Evolutionary conservation across 2,888 invertebrate species (phyloP).

Genomic region (Platycheirus albimanus): DNA sequence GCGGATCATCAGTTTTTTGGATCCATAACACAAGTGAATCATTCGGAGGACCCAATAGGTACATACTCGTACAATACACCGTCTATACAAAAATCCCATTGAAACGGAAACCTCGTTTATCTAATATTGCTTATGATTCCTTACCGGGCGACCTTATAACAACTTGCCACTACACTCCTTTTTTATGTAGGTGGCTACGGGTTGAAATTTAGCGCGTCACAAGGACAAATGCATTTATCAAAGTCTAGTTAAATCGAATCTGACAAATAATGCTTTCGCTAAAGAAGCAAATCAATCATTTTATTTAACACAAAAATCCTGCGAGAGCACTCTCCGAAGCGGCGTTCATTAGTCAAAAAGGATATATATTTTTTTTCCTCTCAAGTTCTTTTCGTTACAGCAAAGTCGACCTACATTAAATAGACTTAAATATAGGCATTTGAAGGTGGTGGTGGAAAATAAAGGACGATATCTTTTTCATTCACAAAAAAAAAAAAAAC

Average conservation of each 20-base stretch:
- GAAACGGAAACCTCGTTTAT: too few species aligned
- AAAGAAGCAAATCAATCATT: conserved; percentile 60
- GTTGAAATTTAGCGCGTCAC: conserved; percentile 22
- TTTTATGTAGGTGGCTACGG: background rate
- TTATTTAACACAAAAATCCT: conserved; percentile 19
- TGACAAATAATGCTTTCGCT: conserved; percentile 35
- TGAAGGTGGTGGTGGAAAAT: background rate
- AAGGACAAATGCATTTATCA: conserved; percentile 61
- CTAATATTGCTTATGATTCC: too few species aligned
- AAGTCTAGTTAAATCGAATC: conserved; percentile 49
- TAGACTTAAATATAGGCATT: conserved; percentile 36
- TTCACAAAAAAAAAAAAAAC: too few species aligned
- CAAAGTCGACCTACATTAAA: conserved; percentile 29
- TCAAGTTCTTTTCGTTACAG: background rate
- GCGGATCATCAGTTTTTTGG: too few species aligned
- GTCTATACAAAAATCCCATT: too few species aligned
- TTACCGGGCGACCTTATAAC: too few species aligned
- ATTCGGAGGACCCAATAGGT: too few species aligned
- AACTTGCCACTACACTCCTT: too few species aligned
- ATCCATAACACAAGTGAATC: too few species aligned
- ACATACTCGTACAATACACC: too few species aligned
- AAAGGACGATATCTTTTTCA: conserved; percentile 42
- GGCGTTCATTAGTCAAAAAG: conserved; percentile 65
- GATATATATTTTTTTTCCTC: conserved; percentile 27
- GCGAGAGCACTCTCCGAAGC: conserved; percentile 16